phyloP scores from a whole-genome alignment of 2,888 invertebrate genomes.

The Campoplex nolae region DNA sequence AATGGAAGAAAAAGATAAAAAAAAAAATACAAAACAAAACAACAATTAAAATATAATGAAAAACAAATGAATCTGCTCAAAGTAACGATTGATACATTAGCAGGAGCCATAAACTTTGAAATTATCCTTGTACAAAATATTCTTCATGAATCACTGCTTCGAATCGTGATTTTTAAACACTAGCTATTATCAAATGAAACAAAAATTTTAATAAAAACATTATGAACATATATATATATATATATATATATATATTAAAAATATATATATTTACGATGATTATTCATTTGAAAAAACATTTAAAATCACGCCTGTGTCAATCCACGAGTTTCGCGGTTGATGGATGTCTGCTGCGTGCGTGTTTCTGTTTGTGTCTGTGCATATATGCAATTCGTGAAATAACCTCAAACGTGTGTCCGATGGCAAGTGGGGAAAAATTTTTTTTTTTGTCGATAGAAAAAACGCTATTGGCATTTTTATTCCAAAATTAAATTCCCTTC shows the following conservation, averaged over 20 bases:
- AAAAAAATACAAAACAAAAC: slow-evolving; percentile 23
- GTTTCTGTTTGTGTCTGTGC: slow-evolving; percentile 8
- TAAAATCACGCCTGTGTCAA: slow-evolving; percentile 64
- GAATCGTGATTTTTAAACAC: slow-evolving; percentile 77
- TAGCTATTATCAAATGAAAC: slow-evolving; percentile 72
- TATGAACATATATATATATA: slow-evolving; percentile 63
- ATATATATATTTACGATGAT: slow-evolving; percentile 73
- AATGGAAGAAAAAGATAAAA: slow-evolving; percentile 22
- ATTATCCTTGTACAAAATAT: slow-evolving; percentile 78
- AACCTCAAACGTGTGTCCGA: background rate
- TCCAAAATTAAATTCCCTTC: background rate
- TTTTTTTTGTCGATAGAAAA: slow-evolving; percentile 27
- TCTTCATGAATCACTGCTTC: slow-evolving; percentile 76
- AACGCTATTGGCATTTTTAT: slow-evolving; percentile 14
- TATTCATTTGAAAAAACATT: slow-evolving; percentile 66
- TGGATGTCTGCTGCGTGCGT: slow-evolving; percentile 29
- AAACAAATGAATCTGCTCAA: slow-evolving; percentile 71
- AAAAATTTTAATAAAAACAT: slow-evolving; percentile 75
- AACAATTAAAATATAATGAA: slow-evolving; percentile 14
- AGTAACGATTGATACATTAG: slow-evolving; percentile 77
- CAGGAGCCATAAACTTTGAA: slow-evolving; percentile 73
- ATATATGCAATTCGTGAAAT: background rate
- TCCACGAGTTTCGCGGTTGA: slow-evolving; percentile 54
- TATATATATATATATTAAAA: slow-evolving; percentile 24
- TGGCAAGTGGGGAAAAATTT: background rate